phyloP scores from a whole-genome alignment of 30 jellyfish, hydroid and myxozoan genomes.

The Pelagia noctiluca region DNA sequence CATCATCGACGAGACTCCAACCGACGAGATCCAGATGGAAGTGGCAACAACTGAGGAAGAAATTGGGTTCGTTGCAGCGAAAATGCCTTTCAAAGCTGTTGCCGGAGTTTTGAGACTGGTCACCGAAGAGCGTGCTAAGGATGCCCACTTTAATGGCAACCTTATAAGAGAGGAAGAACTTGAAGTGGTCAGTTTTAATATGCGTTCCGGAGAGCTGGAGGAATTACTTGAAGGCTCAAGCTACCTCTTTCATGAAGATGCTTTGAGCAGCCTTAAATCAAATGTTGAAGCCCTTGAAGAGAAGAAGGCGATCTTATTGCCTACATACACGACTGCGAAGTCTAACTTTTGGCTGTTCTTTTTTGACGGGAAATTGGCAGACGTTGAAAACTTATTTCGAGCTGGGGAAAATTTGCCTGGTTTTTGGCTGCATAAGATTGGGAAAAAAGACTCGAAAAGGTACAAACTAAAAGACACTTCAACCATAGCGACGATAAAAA shows the following conservation, averaged over 20 bases:
- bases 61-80: neutral
- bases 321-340: neutral
- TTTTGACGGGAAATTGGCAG: constrained; percentile 6
- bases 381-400: neutral
- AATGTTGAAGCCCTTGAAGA: neutral
- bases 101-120: neutral
- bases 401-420: constrained; percentile 33
- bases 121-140: constrained; percentile 24
- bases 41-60: neutral
- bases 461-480: neutral
- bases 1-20: neutral
- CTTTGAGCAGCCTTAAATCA: neutral
- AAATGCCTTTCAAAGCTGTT: neutral
- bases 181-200: constrained; percentile 2
- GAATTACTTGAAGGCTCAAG: constrained; percentile 10
- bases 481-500: neutral
- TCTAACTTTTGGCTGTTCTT: constrained; percentile 28
- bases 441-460: constrained; percentile 6
- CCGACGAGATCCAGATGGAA: neutral
- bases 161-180: constrained; percentile 10
- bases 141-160: constrained; percentile 31
- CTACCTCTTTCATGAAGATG: constrained; percentile 16
- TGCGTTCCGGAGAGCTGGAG: neutral
- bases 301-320: constrained; percentile 11
- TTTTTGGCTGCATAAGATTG: constrained; percentile 15